Conservation (phyloP, 2,797 vertebrate species). For the Adrianichthys oophorus region DNA sequence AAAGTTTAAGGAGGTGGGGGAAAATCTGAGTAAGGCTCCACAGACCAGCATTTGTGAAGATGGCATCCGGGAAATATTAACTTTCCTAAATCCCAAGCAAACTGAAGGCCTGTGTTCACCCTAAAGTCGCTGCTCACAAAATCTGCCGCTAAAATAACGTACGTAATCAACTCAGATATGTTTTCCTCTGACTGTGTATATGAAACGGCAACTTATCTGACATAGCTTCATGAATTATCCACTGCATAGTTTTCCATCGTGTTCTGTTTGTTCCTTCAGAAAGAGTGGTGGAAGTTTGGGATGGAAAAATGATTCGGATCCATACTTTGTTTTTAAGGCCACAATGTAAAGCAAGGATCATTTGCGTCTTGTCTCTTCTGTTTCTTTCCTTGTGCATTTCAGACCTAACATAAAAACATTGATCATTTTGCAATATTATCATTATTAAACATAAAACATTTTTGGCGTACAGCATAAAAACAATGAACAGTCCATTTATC, state of each 20-base stretch:
- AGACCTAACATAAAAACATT: no score
- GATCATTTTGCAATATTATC: no score
- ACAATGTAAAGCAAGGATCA: no score
- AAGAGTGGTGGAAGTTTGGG: no score
- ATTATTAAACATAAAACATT: no score
- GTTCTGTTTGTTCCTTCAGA: constrained; percentile 6
- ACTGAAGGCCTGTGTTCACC: constrained; percentile 74
- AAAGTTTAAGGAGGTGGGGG: constrained; percentile 76
- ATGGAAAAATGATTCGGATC: no score
- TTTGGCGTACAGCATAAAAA: no score
- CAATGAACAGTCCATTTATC: no score
- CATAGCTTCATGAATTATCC: constrained; percentile 16
- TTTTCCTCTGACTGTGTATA: constrained; percentile 20
- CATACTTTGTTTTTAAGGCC: no score
- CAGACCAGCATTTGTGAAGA: constrained; percentile 73
- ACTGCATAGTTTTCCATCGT: constrained; percentile 8
- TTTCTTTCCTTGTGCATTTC: no score
- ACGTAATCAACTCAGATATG: constrained; percentile 15
- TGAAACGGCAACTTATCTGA: constrained; percentile 25
- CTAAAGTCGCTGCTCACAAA: constrained; percentile 35
- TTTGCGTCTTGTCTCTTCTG: no score
- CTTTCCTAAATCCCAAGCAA: constrained; percentile 78
- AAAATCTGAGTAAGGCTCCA: constrained; percentile 65
- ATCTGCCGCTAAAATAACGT: constrained; percentile 10
- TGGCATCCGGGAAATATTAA: constrained; percentile 77